Evolutionary conservation across 2,113 vertebrate genomes (phyloP), one percentile per base, ranked within the genome.

Genomic region (Megaceryle maxima): DNA sequence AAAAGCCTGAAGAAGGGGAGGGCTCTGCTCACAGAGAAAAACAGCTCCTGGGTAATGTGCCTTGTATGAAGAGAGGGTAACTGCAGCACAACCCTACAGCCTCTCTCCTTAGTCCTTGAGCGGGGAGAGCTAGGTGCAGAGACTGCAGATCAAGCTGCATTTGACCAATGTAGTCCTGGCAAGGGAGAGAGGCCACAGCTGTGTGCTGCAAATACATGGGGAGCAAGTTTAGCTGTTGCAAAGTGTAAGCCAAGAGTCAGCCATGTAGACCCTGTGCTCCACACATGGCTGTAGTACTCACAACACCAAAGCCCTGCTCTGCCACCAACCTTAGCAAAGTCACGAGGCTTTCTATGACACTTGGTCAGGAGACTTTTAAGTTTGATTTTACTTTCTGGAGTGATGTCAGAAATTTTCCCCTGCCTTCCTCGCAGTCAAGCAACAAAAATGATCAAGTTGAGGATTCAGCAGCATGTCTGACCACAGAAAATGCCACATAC

Each of bases 61-160:
- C 10, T 8, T 9, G 2, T 13, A 39, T 0, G 10, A 63, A 78
- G 26, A 5, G 5, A 33, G 4, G 29, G 6, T 7, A 83, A 76
- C 5, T 6, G 43, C 80, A 64, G 55, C 0, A 0, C 37, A 68
- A 24, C 20, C 29, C 59, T 55, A 13, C 10, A 79, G 48, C 16
- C 53, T 25, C 56, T 13, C 51, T 53, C 39, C 46, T 46, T 16
- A 44, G 13, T 11, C n/a, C 46, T 66, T 1, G 1, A 46, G 28
- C 39, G 37, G 14, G 10, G 12, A 76, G 5, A 50, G 19, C n/a
- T 19, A 13, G 7, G 24, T 48, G 55, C 39, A 87, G 31, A 51
- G 62, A 66, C 10, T 1, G 0, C 22, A n/a, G 59, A 43, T 28
- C 12, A 35, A 43, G 26, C 20, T 69, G 20, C 10, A 5, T 60